These are phyloP conservation scores for Falcaria lacertinaria DNA, from an alignment of 2,888 invertebrate species.

Conservation along the genomic window DNA sequence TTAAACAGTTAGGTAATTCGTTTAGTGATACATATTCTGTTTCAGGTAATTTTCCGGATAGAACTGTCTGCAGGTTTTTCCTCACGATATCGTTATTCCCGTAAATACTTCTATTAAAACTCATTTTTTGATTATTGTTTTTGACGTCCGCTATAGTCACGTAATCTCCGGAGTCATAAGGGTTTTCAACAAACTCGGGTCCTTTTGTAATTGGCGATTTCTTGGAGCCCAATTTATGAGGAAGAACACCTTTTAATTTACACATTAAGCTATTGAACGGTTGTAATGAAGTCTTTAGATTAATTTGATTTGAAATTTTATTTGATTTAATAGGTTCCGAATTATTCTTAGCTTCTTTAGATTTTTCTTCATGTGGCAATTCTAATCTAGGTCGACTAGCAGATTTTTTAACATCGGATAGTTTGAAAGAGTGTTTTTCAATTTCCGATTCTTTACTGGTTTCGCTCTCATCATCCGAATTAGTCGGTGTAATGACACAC, in stretches of 20 bases:
- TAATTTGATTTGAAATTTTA: slow-evolving; percentile 49
- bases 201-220: slow-evolving; percentile 74
- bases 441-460: slow-evolving; percentile 37
- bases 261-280: slow-evolving; percentile 87
- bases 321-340: slow-evolving; percentile 37
- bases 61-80: slow-evolving; percentile 79
- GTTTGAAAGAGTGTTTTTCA: slow-evolving; percentile 29
- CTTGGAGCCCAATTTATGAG: slow-evolving; percentile 69
- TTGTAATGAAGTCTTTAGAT: slow-evolving; percentile 59
- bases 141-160: slow-evolving; percentile 91
- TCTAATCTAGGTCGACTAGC: slow-evolving; percentile 62
- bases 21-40: slow-evolving; percentile 90
- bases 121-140: slow-evolving; percentile 85
- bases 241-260: slow-evolving; percentile 83
- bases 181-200: slow-evolving; percentile 61
- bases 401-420: slow-evolving; percentile 41
- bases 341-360: slow-evolving; percentile 42
- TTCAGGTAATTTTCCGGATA: slow-evolving; percentile 81
- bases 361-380: slow-evolving; percentile 53
- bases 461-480: slow-evolving; percentile 91
- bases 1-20: slow-evolving; percentile 83
- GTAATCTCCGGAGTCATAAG: slow-evolving; percentile 87
- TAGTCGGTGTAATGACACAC: slow-evolving; percentile 93
- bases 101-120: slow-evolving; percentile 66
- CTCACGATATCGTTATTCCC: slow-evolving; percentile 85